These are phyloP conservation scores for Amphiprion ocellaris DNA, from an alignment of 2,113 vertebrate species.

Conservation along the genomic window DNA sequence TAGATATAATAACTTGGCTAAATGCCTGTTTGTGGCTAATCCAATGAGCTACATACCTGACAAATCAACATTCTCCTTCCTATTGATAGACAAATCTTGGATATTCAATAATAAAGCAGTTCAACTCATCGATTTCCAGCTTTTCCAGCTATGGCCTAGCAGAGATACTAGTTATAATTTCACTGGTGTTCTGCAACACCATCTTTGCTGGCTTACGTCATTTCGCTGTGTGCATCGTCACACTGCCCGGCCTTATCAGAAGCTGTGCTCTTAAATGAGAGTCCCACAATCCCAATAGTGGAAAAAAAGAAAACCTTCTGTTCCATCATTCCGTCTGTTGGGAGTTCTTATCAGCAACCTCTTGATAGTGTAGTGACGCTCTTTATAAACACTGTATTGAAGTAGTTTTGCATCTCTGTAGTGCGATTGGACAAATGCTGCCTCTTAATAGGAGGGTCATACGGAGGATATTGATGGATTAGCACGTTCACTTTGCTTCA, in stretches of 20 bases:
- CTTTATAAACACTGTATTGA: slow-evolving; percentile 60
- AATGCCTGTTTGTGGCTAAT: slow-evolving; percentile 16
- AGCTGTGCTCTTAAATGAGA: slow-evolving; percentile 8
- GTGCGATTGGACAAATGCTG: slow-evolving; percentile 28
- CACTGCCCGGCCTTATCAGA: slow-evolving; percentile 1
- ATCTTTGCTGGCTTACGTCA: background rate
- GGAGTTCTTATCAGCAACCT: slow-evolving; percentile 62
- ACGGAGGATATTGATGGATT: no score
- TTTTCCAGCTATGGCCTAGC: background rate
- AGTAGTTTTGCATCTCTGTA: slow-evolving; percentile 55
- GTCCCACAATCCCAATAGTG: slow-evolving; percentile 18
- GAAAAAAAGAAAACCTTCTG: slow-evolving; percentile 34
- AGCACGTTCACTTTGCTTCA: background rate
- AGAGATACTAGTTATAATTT: slow-evolving; percentile 15
- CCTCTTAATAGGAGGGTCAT: background rate
- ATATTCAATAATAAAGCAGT: slow-evolving; percentile 22
- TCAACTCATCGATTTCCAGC: slow-evolving; percentile 14
- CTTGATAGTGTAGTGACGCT: slow-evolving; percentile 54
- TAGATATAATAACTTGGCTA: background rate
- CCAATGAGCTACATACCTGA: background rate
- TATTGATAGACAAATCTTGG: slow-evolving; percentile 7
- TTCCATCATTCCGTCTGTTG: slow-evolving; percentile 47
- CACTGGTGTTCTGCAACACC: background rate
- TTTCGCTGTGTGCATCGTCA: background rate
- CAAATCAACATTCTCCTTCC: slow-evolving; percentile 24